Conservation (phyloP, 2,797 vertebrate genomes). For the Anniella stebbinsi region DNA sequence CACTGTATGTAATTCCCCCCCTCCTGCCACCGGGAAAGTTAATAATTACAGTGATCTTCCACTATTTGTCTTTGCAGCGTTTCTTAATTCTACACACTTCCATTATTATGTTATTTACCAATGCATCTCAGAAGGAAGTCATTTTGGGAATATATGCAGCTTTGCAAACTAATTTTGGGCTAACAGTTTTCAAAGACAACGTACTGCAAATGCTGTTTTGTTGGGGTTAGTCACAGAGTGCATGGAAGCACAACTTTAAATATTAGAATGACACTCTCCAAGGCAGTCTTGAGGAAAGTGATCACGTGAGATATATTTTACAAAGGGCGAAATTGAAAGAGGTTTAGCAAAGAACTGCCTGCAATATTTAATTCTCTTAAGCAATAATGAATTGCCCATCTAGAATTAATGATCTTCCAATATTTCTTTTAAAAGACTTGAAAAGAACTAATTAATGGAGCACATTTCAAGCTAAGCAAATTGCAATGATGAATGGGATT, state of each 20-base stretch:
- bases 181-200: constrained; percentile 1
- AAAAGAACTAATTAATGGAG: constrained; percentile 75
- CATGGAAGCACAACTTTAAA: constrained; percentile 34
- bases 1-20: not conserved
- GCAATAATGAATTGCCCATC: constrained; percentile 71
- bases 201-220: not conserved
- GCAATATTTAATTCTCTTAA: constrained; percentile 68
- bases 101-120: not conserved
- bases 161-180: constrained; percentile 40
- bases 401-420: constrained; percentile 73
- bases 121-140: constrained; percentile 32
- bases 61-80: not conserved
- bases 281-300: constrained; percentile 56
- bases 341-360: constrained; percentile 32
- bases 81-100: not conserved
- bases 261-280: constrained; percentile 31
- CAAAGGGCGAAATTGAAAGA: constrained; percentile 47
- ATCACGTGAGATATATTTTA: constrained; percentile 67
- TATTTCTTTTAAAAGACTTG: constrained; percentile 71
- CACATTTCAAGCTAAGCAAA: constrained; percentile 72
- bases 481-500: constrained; percentile 75
- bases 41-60: not conserved
- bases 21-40: not conserved
- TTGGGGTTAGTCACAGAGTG: constrained; percentile 40
- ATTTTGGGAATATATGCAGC: constrained; percentile 22